Conservation (phyloP, 2,797 vertebrate species). For the Adelosebastes latens region DNA sequence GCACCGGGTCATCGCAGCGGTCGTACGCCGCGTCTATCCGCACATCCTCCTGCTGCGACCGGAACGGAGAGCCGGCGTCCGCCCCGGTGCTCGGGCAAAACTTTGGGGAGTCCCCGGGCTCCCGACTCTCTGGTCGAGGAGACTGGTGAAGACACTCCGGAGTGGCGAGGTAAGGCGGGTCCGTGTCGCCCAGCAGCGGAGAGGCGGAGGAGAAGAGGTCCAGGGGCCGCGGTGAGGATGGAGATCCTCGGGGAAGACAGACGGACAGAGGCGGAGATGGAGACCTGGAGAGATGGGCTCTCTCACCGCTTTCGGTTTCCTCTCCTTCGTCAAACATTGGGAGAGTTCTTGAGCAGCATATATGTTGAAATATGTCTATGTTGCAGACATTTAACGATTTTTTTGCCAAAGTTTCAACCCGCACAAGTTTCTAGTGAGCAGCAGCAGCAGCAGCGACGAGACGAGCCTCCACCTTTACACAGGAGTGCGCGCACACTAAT, state of each 20-base stretch:
- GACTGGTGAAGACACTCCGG: conserved; percentile 60
- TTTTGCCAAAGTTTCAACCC: conserved; percentile 62
- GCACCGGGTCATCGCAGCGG: conserved; percentile 60
- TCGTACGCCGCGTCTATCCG: conserved; percentile 47
- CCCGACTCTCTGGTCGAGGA: conserved; percentile 27
- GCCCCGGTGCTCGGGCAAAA: conserved; percentile 55
- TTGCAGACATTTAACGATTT: conserved; percentile 34
- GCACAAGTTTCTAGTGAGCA: conserved; percentile 60
- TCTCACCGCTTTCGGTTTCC: conserved; percentile 69
- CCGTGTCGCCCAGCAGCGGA: conserved; percentile 70
- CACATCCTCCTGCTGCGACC: conserved; percentile 46
- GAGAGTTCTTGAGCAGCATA: conserved; percentile 47
- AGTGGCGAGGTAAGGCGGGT: conserved; percentile 68
- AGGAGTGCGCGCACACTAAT: conserved; percentile 59
- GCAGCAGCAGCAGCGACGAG: conserved; percentile 20
- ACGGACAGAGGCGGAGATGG: conserved; percentile 62
- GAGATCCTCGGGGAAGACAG: conserved; percentile 67
- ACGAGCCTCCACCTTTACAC: conserved; percentile 51
- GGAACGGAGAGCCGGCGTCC: conserved; percentile 56
- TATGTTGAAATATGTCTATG: conserved; percentile 25
- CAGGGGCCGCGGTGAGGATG: conserved; percentile 66
- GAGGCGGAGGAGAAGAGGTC: conserved; percentile 74
- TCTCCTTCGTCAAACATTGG: conserved; percentile 81
- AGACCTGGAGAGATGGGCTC: conserved; percentile 66
- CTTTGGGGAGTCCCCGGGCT: conserved; percentile 64